Evolutionary conservation across 2,888 invertebrate genomes (phyloP).

Genomic region (Nomada fabriciana): DNA sequence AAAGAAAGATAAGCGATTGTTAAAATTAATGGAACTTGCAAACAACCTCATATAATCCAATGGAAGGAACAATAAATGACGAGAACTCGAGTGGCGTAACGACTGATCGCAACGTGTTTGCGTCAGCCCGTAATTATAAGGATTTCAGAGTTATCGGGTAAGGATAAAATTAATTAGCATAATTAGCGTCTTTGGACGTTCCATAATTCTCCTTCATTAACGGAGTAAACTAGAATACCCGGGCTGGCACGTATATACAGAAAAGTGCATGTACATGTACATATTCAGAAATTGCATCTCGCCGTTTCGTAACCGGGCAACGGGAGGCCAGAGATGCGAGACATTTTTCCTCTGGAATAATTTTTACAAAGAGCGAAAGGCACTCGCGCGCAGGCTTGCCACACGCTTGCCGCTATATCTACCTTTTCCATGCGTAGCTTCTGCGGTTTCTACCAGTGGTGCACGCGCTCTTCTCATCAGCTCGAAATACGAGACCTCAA

Average conservation of each 20-base stretch:
- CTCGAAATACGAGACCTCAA: slow-evolving; percentile 63
- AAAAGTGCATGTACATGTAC: background rate
- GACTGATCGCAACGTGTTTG: slow-evolving; percentile 17
- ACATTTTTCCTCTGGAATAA: slow-evolving; percentile 67
- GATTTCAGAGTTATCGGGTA: slow-evolving; percentile 50
- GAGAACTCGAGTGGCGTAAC: slow-evolving; percentile 33
- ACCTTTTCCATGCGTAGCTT: slow-evolving; percentile 26
- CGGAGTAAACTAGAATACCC: slow-evolving; percentile 63
- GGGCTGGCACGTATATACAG: background rate
- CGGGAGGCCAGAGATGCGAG: slow-evolving; percentile 65
- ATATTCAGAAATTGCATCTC: slow-evolving; percentile 57
- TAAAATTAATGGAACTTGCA: slow-evolving; percentile 4
- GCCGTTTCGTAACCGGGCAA: slow-evolving; percentile 23
- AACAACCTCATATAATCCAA: background rate
- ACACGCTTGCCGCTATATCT: slow-evolving; percentile 22
- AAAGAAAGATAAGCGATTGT: slow-evolving; percentile 24
- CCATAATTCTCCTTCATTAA: slow-evolving; percentile 71
- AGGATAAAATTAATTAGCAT: slow-evolving; percentile 71
- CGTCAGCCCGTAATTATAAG: slow-evolving; percentile 41
- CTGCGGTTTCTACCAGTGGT: slow-evolving; percentile 40
- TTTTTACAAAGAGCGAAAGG: slow-evolving; percentile 64
- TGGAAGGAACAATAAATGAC: slow-evolving; percentile 13
- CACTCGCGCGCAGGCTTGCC: background rate
- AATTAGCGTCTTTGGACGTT: slow-evolving; percentile 65
- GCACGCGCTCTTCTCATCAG: slow-evolving; percentile 59